These are phyloP conservation scores for Netelia inedita DNA, from an alignment of 2,888 invertebrate species.

Conservation along the genomic window DNA sequence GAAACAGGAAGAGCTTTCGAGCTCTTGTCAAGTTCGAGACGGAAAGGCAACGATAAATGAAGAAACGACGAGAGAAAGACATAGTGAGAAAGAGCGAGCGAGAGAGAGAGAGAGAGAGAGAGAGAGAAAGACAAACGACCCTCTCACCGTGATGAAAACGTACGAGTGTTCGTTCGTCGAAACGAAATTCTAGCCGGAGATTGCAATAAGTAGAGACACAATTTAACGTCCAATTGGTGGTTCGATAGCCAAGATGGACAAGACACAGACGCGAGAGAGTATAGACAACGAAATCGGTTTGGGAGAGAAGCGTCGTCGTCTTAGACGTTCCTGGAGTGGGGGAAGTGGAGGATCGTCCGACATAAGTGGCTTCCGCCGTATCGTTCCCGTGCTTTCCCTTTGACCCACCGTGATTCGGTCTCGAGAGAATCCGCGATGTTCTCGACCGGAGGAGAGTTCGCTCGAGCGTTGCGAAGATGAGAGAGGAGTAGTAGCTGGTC, in stretches of 20 bases:
- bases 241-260: conserved; percentile 7
- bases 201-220: conserved; percentile 55
- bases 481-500: conserved; percentile 41
- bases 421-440: conserved; percentile 6
- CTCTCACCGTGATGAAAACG: conserved; percentile 12
- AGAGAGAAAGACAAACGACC: background rate
- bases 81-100: too few species aligned
- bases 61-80: too few species aligned
- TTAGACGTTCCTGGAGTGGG: background rate
- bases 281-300: background rate
- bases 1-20: background rate
- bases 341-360: conserved; percentile 30
- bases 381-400: conserved; percentile 67
- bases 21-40: background rate
- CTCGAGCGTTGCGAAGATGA: conserved; percentile 32
- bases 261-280: background rate
- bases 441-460: conserved; percentile 45
- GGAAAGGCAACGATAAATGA: background rate
- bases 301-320: background rate
- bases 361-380: conserved; percentile 69
- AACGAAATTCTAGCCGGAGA: conserved; percentile 26
- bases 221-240: conserved; percentile 54
- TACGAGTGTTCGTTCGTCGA: conserved; percentile 18
- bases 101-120: background rate
- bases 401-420: conserved; percentile 67